Evolutionary conservation across 2,797 vertebrate species (phyloP).

Genomic region (Enteromius fasciolatus): DNA sequence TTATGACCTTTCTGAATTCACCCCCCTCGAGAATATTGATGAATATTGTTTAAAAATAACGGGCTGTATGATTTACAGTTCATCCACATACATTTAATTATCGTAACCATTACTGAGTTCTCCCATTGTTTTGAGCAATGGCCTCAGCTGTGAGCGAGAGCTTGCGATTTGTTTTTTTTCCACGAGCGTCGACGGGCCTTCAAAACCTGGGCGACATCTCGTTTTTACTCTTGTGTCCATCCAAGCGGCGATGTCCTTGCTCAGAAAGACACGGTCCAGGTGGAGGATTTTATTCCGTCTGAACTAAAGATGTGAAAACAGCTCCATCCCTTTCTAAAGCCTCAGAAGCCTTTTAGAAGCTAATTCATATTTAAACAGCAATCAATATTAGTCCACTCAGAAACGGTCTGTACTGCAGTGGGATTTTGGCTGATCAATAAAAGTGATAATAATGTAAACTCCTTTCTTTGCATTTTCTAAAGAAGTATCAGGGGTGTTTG

Average conservation of each 20-base stretch:
- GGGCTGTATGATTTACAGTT: conserved; percentile 71
- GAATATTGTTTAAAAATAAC: conserved; percentile 74
- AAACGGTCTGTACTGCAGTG: background rate
- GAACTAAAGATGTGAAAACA: conserved; percentile 1
- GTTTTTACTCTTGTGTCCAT: background rate
- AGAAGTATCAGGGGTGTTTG: background rate
- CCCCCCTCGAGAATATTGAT: conserved; percentile 72
- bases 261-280: background rate
- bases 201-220: background rate
- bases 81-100: conserved; percentile 69
- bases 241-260: background rate
- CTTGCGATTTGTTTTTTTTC: conserved; percentile 12
- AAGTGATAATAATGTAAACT: conserved; percentile 13
- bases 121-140: conserved; percentile 65
- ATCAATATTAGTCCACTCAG: conserved; percentile 27
- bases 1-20: conserved; percentile 75
- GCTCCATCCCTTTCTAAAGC: background rate
- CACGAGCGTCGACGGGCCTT: background rate
- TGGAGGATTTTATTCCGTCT: background rate
- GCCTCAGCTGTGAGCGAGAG: conserved; percentile 22
- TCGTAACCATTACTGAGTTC: conserved; percentile 74
- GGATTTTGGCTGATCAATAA: conserved; percentile 12
- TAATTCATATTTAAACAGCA: conserved; percentile 34
- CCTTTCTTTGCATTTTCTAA: background rate
- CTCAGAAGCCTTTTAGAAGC: conserved; percentile 16